Conservation (phyloP, 2,888 invertebrate species). For the Melanostoma scalare region DNA sequence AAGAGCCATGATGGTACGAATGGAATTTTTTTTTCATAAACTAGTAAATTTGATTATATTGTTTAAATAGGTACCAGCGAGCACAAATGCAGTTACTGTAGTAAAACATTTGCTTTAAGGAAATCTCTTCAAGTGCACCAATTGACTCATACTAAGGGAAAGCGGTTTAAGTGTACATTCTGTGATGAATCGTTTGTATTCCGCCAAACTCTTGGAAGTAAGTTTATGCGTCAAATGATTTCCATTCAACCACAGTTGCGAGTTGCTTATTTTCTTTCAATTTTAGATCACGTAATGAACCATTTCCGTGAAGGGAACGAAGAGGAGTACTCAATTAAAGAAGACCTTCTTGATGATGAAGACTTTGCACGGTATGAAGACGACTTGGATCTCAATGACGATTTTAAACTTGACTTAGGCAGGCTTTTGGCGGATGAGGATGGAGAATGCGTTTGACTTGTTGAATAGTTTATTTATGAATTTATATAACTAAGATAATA, state of each 20-base stretch:
- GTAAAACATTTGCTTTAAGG: conserved; percentile 54
- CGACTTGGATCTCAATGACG: conserved; percentile 37
- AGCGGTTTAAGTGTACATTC: conserved; percentile 70
- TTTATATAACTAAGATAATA: conserved; percentile 38
- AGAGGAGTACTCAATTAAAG: conserved; percentile 48
- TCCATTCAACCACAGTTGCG: background rate
- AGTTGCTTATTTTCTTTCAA: background rate
- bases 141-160: conserved; percentile 55
- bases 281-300: conserved; percentile 50
- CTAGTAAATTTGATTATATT: too few relatives aligned
- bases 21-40: background rate
- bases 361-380: conserved; percentile 39
- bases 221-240: background rate
- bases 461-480: conserved; percentile 55
- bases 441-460: conserved; percentile 1
- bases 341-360: conserved; percentile 39
- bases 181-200: conserved; percentile 67
- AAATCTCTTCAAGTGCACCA: conserved; percentile 62
- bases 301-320: conserved; percentile 62
- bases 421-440: conserved; percentile 27
- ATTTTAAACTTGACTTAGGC: conserved; percentile 36
- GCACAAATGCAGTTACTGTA: conserved; percentile 68
- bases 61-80: conserved; percentile 51
- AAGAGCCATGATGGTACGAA: conserved; percentile 54
- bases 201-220: conserved; percentile 60